Conservation (phyloP, 2,888 invertebrate genomes). For the Glaucopsyche alexis region DNA sequence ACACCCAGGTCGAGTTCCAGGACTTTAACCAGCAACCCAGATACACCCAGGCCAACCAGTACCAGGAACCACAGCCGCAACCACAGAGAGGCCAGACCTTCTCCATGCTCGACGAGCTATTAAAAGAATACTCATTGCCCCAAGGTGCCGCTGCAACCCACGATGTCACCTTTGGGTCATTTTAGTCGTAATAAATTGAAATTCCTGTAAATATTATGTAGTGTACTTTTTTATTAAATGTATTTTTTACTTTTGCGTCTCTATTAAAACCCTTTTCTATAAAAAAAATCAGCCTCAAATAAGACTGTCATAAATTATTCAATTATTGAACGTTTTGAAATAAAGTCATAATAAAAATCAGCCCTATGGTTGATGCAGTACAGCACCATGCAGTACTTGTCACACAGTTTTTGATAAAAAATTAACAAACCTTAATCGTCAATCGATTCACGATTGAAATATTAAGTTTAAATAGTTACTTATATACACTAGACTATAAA, state of each 20-base stretch:
- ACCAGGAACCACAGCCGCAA: conserved; percentile 44
- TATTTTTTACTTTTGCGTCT: conserved; percentile 28
- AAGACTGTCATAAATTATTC: too few species aligned
- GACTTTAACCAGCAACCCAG: conserved; percentile 47
- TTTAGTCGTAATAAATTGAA: conserved; percentile 67
- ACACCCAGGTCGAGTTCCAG: conserved; percentile 51
- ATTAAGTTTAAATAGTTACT: too few species aligned
- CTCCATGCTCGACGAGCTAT: conserved; percentile 87
- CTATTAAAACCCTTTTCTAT: not conserved
- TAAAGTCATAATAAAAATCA: too few species aligned
- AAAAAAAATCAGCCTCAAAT: too few species aligned
- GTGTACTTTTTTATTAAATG: conserved; percentile 52
- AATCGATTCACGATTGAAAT: too few species aligned
- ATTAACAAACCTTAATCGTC: too few species aligned
- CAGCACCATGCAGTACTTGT: too few species aligned
- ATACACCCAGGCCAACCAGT: conserved; percentile 44
- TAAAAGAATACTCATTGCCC: conserved; percentile 89
- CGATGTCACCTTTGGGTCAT: conserved; percentile 91
- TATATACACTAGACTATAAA: too few species aligned
- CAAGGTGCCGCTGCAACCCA: conserved; percentile 85
- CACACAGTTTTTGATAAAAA: too few species aligned
- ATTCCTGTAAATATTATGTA: conserved; percentile 68
- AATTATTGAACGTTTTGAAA: too few species aligned
- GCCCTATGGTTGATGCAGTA: too few species aligned
- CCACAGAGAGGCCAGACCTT: conserved; percentile 49